These are phyloP conservation scores for Ctenochaetus hawaiiensis DNA, from an alignment of 2,797 vertebrate genomes.

Conservation along the genomic window DNA sequence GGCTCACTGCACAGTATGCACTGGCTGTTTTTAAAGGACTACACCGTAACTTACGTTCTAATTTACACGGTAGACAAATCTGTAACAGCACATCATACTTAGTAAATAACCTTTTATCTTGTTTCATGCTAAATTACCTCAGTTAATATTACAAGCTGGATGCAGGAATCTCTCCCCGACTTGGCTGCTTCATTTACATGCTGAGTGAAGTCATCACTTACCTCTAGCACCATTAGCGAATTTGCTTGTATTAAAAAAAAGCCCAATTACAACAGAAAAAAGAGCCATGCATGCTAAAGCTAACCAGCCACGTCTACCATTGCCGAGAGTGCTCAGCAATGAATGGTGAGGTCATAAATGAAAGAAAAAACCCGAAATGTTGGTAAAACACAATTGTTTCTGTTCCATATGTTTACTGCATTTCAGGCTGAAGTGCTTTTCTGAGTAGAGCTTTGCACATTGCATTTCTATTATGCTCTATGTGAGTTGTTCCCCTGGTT, in stretches of 20 bases:
- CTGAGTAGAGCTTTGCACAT: not conserved
- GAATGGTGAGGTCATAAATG: not conserved
- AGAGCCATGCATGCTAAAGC: slow-evolving; percentile 18
- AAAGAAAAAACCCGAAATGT: not conserved
- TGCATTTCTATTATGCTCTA: not conserved
- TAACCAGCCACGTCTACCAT: slow-evolving; percentile 16
- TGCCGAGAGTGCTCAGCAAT: not conserved
- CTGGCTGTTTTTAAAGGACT: slow-evolving; percentile 28
- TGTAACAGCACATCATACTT: slow-evolving; percentile 46
- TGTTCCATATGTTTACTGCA: not conserved
- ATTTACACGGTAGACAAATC: slow-evolving; percentile 52
- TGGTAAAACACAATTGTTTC: not conserved
- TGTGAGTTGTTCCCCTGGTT: slow-evolving; percentile 12
- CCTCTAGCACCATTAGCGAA: slow-evolving; percentile 65
- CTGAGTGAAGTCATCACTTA: slow-evolving; percentile 70
- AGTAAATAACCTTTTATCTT: slow-evolving; percentile 68
- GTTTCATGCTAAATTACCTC: slow-evolving; percentile 74
- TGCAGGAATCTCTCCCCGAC: slow-evolving; percentile 40
- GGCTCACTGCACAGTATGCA: slow-evolving; percentile 50
- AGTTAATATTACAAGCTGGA: slow-evolving; percentile 61
- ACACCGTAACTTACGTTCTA: slow-evolving; percentile 46
- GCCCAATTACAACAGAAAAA: slow-evolving; percentile 48
- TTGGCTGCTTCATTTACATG: slow-evolving; percentile 64
- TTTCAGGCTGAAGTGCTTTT: slow-evolving; percentile 1
- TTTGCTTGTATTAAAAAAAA: slow-evolving; percentile 30